Evolutionary conservation across 1,140 invertebrate species (phyloP), one percentile per base, ranked within the genome.

Genomic region (Pararge aegeria): DNA sequence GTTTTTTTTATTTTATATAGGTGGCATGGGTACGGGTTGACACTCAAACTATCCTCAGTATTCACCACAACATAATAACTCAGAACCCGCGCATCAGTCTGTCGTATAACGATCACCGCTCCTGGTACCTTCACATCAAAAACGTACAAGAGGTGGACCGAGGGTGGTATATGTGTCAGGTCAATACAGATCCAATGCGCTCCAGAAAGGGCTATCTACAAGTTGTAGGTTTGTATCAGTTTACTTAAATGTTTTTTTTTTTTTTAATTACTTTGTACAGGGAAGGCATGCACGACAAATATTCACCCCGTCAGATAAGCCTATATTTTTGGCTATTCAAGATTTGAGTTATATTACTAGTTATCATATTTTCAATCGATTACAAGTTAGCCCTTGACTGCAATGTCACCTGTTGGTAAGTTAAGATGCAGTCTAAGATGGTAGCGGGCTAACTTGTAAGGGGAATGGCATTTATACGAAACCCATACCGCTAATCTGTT

Each of bases 21-120:
- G 95, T 98, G 63, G 97, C 97, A 55, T 97, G 96, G 96, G 95
- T 97, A 3, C 91, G 96, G 27, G 95, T 97, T 21, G 96, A 97
- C 75, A 97, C 97, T 0, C 96, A 98, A 85, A 97, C 97, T 2
- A 97, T 97, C 67, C 89, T 97, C 21, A 96, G 96, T 19, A 97
- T 97, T 70, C 96, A 97, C 76, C 94, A 96, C 81, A 95, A 95
- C 75, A 95, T 97, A 38, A 96, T 97, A 66, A 96, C 96, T 1
- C 94, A 97, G 82, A 97, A 97, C 86, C 93, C 95, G 4, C 92
- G 97, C 64, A 96, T 98, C 64, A 94, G 94, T 7, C 89, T 97
- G 38, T 94, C 95, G 15, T 96, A 95, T 88, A 97, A 96, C 78
- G 96, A 97, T 79, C 95, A 97, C 80, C 92, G 95, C 6, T 96